Evolutionary conservation across 2,888 invertebrate species (phyloP).

Genomic region (Ellobium chinense): DNA sequence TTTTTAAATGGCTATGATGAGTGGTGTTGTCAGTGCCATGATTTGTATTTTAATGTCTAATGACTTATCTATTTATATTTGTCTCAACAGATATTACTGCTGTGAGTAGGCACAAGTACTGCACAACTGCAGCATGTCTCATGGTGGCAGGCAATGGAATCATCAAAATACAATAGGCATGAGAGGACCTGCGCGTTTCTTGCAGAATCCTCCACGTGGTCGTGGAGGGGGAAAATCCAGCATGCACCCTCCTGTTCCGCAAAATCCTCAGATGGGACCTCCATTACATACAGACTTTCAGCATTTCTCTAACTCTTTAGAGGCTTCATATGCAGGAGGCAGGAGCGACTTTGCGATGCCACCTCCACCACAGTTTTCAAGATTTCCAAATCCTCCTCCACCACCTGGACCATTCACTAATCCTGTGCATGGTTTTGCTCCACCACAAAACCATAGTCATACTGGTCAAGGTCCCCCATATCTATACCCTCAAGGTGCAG

Average conservation of each 20-base stretch:
- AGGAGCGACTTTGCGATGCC: background rate
- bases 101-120: too few species aligned
- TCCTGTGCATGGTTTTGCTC: background rate
- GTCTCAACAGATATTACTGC: background rate
- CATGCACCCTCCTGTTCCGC: background rate
- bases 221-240: background rate
- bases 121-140: constrained; percentile 18
- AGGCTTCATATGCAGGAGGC: background rate
- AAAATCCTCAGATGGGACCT: background rate
- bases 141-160: background rate
- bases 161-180: background rate
- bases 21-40: too few species aligned
- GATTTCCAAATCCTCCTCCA: background rate
- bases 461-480: background rate
- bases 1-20: too few species aligned
- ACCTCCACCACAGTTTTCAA: background rate
- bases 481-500: background rate
- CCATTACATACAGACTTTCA: constrained; percentile 1
- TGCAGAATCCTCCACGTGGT: too few species aligned
- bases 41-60: too few species aligned
- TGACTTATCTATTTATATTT: background rate
- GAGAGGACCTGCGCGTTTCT: too few species aligned
- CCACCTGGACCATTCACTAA: background rate
- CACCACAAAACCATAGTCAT: background rate
- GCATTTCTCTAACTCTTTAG: background rate